Percentiles rank a stretch among this genome's conserved stretches.
phyloP scores from a whole-genome alignment of 1,140 invertebrate genomes.

The Cotesia typhae region DNA sequence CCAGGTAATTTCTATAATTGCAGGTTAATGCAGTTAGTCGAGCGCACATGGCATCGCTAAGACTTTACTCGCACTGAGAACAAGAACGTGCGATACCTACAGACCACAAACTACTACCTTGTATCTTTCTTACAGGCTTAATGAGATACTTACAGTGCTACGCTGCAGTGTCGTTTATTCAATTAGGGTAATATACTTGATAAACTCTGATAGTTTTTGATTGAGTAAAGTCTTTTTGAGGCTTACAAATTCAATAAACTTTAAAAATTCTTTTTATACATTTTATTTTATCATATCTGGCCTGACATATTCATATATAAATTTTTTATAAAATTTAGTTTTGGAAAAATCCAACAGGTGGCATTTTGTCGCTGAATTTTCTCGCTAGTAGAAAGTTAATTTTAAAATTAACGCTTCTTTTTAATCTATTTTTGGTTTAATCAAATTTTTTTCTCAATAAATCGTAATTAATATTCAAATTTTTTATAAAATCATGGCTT shows the following conservation, averaged over 20 bases:
- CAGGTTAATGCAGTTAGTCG: slow-evolving; percentile 53
- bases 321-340: neutral
- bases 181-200: too few relatives aligned
- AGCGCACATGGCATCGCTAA: slow-evolving; percentile 45
- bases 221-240: too few relatives aligned
- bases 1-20: slow-evolving; percentile 56
- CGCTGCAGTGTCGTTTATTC: too few relatives aligned
- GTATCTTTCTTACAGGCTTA: neutral
- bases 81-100: slow-evolving; percentile 49
- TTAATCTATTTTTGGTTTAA: neutral
- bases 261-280: too few relatives aligned
- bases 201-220: too few relatives aligned
- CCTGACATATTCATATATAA: neutral
- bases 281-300: too few relatives aligned
- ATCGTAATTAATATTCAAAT: neutral
- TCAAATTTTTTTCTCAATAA: neutral
- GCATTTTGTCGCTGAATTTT: neutral
- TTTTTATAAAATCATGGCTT: neutral
- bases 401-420: neutral
- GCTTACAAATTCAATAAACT: too few relatives aligned
- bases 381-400: neutral
- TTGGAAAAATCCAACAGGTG: neutral
- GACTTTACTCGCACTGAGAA: slow-evolving; percentile 28
- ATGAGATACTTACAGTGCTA: too few relatives aligned
- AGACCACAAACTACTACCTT: slow-evolving; percentile 34